Conservation (phyloP, 2,888 invertebrate species). For the Drosophila infuscata region DNA sequence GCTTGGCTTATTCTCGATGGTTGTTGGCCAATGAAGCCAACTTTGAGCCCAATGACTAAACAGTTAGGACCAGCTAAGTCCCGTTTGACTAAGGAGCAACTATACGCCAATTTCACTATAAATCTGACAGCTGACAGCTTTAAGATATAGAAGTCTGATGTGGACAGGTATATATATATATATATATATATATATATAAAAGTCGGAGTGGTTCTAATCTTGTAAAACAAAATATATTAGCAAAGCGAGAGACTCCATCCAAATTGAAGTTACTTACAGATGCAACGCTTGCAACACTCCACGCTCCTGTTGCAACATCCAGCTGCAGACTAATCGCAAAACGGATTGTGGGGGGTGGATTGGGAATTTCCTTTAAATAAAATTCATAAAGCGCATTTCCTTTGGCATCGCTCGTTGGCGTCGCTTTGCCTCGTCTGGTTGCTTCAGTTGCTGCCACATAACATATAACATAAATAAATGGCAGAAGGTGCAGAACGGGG, state of each 20-base stretch:
- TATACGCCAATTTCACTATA: neutral
- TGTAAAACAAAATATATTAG: neutral
- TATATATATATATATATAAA: neutral
- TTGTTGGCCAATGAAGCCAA: neutral
- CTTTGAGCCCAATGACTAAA: neutral
- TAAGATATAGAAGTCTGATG: too few species aligned
- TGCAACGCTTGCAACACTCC: neutral
- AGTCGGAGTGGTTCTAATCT: too few species aligned
- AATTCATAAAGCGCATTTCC: conserved; percentile 58
- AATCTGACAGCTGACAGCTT: neutral
- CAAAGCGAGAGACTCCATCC: neutral
- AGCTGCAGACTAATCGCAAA: neutral
- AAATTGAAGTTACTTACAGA: neutral
- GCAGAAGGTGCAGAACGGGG: neutral
- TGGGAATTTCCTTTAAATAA: conserved; percentile 45
- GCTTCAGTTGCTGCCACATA: conserved; percentile 17
- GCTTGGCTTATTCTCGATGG: neutral
- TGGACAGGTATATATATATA: neutral
- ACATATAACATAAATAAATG: neutral
- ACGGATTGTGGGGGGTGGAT: conserved; percentile 1
- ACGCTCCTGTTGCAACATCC: neutral
- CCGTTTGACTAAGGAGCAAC: neutral
- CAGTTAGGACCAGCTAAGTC: neutral
- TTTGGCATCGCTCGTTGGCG: conserved; percentile 16
- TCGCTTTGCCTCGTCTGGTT: conserved; percentile 20